Conservation (phyloP, 2,888 invertebrate species). For the Archaeoteleia sp. region DNA sequence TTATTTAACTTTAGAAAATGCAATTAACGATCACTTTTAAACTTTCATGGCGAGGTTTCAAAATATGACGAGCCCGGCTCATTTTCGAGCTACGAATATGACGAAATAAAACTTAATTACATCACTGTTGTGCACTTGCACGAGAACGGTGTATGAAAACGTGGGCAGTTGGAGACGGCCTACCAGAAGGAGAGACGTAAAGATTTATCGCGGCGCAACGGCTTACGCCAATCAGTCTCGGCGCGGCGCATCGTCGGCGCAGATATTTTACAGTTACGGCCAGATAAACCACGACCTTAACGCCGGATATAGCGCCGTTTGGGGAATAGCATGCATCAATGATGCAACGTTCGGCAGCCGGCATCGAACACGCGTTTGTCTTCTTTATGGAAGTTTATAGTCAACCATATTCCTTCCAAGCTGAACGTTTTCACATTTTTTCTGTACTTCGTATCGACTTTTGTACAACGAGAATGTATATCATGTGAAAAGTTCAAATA, state of each 20-base stretch:
- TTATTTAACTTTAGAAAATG: no score
- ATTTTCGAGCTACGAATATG: neutral
- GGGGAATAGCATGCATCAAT: conserved; percentile 73
- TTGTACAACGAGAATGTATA: no score
- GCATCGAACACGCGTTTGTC: conserved; percentile 70
- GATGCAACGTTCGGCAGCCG: conserved; percentile 68
- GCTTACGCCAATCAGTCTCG: conserved; percentile 65
- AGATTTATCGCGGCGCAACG: conserved; percentile 63
- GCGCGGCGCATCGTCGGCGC: conserved; percentile 57
- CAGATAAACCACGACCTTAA: conserved; percentile 71
- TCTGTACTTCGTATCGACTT: no score
- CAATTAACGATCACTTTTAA: neutral
- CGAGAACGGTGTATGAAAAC: conserved; percentile 13
- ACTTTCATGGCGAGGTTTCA: neutral
- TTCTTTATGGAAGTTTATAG: conserved; percentile 71
- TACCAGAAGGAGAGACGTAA: conserved; percentile 38
- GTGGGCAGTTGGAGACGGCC: conserved; percentile 41
- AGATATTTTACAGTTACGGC: conserved; percentile 72
- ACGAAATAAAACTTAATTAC: conserved; percentile 34
- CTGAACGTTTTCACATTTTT: conserved; percentile 15
- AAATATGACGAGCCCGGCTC: neutral
- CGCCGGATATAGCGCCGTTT: conserved; percentile 67
- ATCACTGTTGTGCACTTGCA: conserved; percentile 23
- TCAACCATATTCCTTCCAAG: conserved; percentile 64
- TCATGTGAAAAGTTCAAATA: no score